phyloP scores from a whole-genome alignment of 2,797 vertebrate genomes.

The Coccyzus lansbergi region DNA sequence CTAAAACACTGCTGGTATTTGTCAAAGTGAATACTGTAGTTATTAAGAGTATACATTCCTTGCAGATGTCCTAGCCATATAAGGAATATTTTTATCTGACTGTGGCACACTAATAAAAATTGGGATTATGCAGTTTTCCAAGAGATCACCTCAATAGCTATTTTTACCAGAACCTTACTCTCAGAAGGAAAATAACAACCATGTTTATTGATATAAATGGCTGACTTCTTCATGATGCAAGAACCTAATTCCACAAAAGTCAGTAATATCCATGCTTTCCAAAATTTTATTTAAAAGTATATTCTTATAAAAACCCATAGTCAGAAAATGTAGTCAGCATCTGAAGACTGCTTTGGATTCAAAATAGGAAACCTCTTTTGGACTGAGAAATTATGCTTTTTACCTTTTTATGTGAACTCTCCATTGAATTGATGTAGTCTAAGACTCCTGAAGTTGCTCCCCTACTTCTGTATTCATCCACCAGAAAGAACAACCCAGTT shows the following conservation, averaged over 20 bases:
- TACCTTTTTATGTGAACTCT: neutral
- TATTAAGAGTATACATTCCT: neutral
- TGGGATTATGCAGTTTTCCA: neutral
- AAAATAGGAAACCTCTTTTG: neutral
- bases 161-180: neutral
- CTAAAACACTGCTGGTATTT: neutral
- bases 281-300: neutral
- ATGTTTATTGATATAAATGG: neutral
- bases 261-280: neutral
- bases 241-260: neutral
- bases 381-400: neutral
- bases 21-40: neutral
- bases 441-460: neutral
- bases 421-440: neutral
- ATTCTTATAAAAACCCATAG: neutral
- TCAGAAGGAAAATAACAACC: neutral
- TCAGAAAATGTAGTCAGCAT: neutral
- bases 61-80: neutral
- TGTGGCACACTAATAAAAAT: constrained; percentile 24
- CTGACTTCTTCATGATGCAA: neutral
- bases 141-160: neutral
- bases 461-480: neutral
- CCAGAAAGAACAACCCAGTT: neutral
- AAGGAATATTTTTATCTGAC: constrained; percentile 24
- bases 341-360: neutral